Base-by-base conservation (phyloP, 2,113 vertebrate genomes). In the Procavia capensis region DNA sequence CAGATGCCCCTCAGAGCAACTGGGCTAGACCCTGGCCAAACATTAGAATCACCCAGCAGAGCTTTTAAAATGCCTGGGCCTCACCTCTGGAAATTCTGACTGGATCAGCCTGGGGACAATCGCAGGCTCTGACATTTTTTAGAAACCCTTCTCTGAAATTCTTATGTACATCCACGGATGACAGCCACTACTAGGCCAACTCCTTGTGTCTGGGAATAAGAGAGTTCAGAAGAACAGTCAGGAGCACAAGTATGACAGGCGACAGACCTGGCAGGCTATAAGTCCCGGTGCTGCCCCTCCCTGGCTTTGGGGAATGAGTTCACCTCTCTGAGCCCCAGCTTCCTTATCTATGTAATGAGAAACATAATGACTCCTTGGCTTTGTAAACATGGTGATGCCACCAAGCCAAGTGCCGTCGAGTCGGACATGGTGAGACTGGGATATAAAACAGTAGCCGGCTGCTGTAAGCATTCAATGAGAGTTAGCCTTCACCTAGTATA, bases 121-220 rank as follows among this genome's bases (percentile, higher is more conserved):
- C 36, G 47, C 57, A 7, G 66, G 43, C 36, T n/a, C 0, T 16
- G 3, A 27, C 9, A 9, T 66, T 17, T 84, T 64, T 1, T 4
- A 36, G 83, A 92, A 91, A 6, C 41, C 34, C 24, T 50, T 45
- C 39, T 39, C 11, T 47, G 8, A 75, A 36, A 84, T 29, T 61
- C 39, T 22, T 74, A 27, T 0, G 10, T 25, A 14, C 29, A 82
- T 19, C 41, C 17, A 84, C 9, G 17, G 54, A 9, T 50, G 24
- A 29, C 0, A 0, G n/a, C 31, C 4, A 1, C 29, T 43, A 1
- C 29, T 43, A 39, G 11, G n/a, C 17, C 8, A 45, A 19, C 7
- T 45, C 6, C 66, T 70, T 74, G 47, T 17, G 24, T 86, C 89
- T 88, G 57, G 10, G 63, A 57, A 27, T 72, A 45, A 94, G 57